Conservation (phyloP, 2,113 vertebrate species). For the Etheostoma spectabile region DNA sequence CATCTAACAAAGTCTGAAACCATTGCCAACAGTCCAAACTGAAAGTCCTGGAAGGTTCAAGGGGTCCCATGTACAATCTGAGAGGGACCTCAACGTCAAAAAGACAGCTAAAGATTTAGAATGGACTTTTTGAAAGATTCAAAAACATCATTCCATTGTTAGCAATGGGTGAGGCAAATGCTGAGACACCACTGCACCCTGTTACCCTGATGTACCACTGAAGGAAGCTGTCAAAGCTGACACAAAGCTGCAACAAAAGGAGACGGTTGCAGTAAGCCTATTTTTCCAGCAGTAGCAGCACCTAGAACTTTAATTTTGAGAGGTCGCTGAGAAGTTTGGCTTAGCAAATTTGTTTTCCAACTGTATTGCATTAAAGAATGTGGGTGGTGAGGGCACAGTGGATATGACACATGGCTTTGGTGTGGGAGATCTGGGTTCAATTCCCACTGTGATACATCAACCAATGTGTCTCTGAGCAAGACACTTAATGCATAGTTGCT, state of each 20-base stretch:
- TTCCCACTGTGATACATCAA: too few relatives aligned
- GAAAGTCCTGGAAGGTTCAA: background rate
- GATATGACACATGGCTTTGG: too few relatives aligned
- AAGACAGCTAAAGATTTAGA: conserved; percentile 4
- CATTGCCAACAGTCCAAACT: background rate
- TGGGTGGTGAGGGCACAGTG: too few relatives aligned
- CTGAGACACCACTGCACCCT: conserved; percentile 5
- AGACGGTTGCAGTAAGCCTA: background rate
- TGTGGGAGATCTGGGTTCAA: too few relatives aligned
- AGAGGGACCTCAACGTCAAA: conserved; percentile 2
- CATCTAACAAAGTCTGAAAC: background rate
- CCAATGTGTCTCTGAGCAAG: too few relatives aligned
- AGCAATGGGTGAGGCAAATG: background rate
- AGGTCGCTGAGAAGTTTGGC: background rate
- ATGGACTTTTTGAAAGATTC: background rate
- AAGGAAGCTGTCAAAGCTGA: conserved; percentile 27
- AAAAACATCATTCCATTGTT: background rate
- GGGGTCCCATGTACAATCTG: background rate
- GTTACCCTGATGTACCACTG: conserved; percentile 19
- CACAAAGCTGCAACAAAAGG: background rate
- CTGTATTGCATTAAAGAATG: background rate
- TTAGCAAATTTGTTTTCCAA: background rate
- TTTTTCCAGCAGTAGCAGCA: background rate
- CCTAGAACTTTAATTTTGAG: background rate
- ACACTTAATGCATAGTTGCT: too few relatives aligned